Percentiles rank a stretch among this genome's conserved stretches.
Conservation (phyloP, 2,797 vertebrate genomes). For the Pipistrellus nathusii region DNA sequence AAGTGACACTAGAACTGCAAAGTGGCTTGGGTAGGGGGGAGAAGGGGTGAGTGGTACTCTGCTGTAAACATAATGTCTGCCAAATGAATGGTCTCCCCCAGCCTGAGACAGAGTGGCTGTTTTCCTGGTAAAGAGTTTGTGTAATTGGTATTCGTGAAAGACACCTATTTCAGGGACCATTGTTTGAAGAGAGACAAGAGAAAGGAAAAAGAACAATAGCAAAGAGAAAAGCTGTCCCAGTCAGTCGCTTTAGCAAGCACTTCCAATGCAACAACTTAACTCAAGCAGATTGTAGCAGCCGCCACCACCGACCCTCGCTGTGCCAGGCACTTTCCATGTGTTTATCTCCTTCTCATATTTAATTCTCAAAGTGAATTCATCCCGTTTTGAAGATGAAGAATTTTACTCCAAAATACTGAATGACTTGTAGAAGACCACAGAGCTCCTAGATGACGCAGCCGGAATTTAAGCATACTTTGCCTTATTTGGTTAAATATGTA, state of each 20-base stretch:
- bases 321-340: not conserved
- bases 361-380: not conserved
- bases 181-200: conserved; percentile 3
- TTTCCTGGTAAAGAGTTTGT: not conserved
- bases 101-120: not conserved
- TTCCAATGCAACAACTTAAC: not conserved
- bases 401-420: not conserved
- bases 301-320: not conserved
- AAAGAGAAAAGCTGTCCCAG: not conserved
- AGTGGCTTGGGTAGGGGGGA: fast-evolving
- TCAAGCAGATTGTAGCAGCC: not conserved
- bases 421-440: not conserved
- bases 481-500: not conserved
- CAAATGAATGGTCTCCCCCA: not conserved
- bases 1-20: not conserved
- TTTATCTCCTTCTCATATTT: not conserved
- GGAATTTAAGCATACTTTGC: not conserved
- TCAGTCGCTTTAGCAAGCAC: not conserved
- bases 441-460: not conserved
- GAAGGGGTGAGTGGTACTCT: not conserved
- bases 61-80: not conserved
- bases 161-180: not conserved
- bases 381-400: not conserved
- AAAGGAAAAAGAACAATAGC: not conserved
- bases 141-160: conserved; percentile 19